These are phyloP conservation scores for Dicaeum eximium DNA, from an alignment of 2,113 vertebrate genomes.

Conservation along the genomic window DNA sequence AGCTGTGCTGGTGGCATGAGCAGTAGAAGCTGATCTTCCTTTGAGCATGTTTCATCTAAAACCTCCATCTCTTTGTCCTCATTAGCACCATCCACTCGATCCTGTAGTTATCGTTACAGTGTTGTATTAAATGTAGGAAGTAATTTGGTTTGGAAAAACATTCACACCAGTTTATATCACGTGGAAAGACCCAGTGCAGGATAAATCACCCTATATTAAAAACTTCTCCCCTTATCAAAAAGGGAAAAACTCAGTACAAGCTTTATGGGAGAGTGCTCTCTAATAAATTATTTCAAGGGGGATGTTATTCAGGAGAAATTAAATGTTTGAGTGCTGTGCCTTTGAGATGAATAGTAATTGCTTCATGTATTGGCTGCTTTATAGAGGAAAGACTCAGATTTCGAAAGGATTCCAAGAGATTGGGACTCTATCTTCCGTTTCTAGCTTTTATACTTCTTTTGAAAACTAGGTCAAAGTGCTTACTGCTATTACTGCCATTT, in stretches of 20 bases:
- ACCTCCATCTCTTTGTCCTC: not conserved
- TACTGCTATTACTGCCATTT: not conserved
- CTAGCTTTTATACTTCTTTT: not conserved
- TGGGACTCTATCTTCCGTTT: not conserved
- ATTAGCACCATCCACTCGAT: not conserved
- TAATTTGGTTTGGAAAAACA: not conserved
- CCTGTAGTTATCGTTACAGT: not conserved
- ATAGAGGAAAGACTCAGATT: not conserved
- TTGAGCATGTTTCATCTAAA: not conserved
- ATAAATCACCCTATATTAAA: not conserved
- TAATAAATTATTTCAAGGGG: not conserved
- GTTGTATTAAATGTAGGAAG: not conserved
- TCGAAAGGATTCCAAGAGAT: not conserved
- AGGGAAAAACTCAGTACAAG: not conserved
- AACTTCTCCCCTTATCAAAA: not conserved
- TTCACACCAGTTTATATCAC: not conserved
- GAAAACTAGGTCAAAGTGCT: not conserved
- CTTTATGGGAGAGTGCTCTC: not conserved
- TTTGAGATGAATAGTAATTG: not conserved
- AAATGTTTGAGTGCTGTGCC: not conserved
- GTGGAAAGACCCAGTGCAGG: not conserved
- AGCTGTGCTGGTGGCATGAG: not conserved
- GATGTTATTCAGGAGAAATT: not conserved
- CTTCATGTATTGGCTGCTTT: not conserved
- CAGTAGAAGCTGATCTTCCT: not conserved